A percentile compares a stretch with the other conserved stretches of the same genome.
Conservation (phyloP, 2,113 vertebrate genomes). For the Cariama cristata region DNA sequence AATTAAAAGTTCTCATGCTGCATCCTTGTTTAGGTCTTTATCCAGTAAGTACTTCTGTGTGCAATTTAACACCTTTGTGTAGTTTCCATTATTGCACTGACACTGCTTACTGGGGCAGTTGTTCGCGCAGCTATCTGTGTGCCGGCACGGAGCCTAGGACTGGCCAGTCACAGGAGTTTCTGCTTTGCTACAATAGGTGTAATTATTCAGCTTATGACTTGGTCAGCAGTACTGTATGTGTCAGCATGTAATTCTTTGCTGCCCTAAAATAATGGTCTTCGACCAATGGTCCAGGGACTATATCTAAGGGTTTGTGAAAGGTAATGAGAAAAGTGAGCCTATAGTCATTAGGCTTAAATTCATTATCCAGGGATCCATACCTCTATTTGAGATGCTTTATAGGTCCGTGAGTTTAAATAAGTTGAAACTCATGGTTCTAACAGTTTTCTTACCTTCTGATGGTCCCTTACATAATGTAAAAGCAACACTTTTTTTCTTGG, state of each 20-base stretch:
- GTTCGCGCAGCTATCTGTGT: neutral
- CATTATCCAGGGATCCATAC: neutral
- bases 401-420: neutral
- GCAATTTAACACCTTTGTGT: neutral
- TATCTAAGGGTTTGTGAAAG: constrained; percentile 13
- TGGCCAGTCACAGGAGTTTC: neutral
- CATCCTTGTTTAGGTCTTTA: neutral
- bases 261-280: constrained; percentile 26
- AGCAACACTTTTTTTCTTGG: neutral
- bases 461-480: neutral
- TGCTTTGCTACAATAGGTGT: neutral
- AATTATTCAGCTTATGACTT: neutral
- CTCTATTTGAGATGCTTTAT: neutral
- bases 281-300: neutral
- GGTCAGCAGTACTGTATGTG: constrained; percentile 6
- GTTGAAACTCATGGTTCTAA: neutral
- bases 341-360: constrained; percentile 49
- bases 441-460: neutral
- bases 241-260: constrained; percentile 19
- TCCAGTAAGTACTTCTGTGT: neutral
- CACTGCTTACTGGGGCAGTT: neutral
- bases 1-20: neutral
- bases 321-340: constrained; percentile 24
- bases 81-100: neutral
- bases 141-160: neutral